Percentiles rank a stretch among this genome's conserved stretches.
These are phyloP conservation scores for Lepidocolaptes lacrymiger DNA, from an alignment of 2,797 vertebrate genomes.

Conservation along the genomic window DNA sequence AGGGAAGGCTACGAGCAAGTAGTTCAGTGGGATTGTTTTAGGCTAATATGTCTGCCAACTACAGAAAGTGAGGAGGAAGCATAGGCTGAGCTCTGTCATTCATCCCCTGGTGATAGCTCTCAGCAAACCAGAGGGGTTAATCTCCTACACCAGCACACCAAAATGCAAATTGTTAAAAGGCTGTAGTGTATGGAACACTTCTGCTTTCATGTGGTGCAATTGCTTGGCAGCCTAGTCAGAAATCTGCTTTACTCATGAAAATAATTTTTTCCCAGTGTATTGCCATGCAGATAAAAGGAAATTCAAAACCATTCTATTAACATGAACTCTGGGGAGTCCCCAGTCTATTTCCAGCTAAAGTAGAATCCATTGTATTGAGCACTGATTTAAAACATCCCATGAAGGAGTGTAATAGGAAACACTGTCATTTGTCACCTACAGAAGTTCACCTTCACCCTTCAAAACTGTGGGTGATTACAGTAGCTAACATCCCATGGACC, in stretches of 20 bases:
- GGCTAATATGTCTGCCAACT: not conserved
- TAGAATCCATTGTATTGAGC: not conserved
- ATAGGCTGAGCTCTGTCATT: not conserved
- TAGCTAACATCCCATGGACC: not conserved
- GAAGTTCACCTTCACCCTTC: not conserved
- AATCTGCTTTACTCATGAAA: conserved; percentile 21
- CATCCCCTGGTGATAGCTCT: not conserved
- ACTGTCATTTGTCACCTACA: not conserved
- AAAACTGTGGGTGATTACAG: not conserved
- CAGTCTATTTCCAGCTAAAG: not conserved
- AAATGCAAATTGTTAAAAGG: not conserved
- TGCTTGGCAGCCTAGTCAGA: not conserved
- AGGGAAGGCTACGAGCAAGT: not conserved
- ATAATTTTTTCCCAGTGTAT: not conserved
- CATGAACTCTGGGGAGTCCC: not conserved
- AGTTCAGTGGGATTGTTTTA: not conserved
- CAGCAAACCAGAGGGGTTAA: not conserved
- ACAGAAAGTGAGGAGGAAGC: not conserved
- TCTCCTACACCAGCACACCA: not conserved
- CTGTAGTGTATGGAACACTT: not conserved
- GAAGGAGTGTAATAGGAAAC: not conserved
- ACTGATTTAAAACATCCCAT: not conserved
- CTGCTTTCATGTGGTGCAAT: not conserved
- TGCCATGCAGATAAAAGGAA: conserved; percentile 22
- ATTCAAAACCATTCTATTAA: conserved; percentile 4